Evolutionary conservation across 2,888 invertebrate genomes (phyloP), one percentile per base, ranked within the genome.

Genomic region (Campoplex nolae): DNA sequence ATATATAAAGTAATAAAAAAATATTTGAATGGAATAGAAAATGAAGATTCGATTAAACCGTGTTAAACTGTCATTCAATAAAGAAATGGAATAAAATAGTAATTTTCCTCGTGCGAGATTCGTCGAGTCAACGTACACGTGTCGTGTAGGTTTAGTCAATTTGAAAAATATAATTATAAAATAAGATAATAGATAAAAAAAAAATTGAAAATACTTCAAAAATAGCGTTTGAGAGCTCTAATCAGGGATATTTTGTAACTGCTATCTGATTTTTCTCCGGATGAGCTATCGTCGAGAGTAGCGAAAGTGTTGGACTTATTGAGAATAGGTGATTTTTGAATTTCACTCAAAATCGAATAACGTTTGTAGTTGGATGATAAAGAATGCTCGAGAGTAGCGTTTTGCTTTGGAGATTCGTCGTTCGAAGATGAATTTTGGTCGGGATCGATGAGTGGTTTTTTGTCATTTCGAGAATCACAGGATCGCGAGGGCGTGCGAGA

Each of bases 311-410:
- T 32, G 32, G 38, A 11, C 8, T 18, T 45, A 11, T 74, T 74
- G 18, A 74, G 68, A 42, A 86, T 78, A 2, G 78, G 81, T 4
- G 83, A 83, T 45, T 85, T 86, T 54, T 84, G 77, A 13, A 88
- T 70, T 73, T 86, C 83, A 11, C 73, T 67, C n/a, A 85, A 28
- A 56, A 87, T 84, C 6, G 79, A 56, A 76, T 68, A 75, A 38
- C 18, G 35, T 18, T n/a, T 51, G 38, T 18, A 16, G 2, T 32
- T 6, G 35, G 68, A 73, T 18, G 23, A 6, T 8, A 38, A 18
- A 45, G 28, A n/a, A 23, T 13, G 28, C 45, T 28, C 23, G 28
- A 45, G n/a, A 35, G 32, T 35, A 35, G 28, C 56, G n/a, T 13
- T n/a, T 18, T 16, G 76, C 35, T 18, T 13, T 9, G 16, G 18